phyloP scores from a whole-genome alignment of 2,888 invertebrate species.

The Entomobrya multifasciata region DNA sequence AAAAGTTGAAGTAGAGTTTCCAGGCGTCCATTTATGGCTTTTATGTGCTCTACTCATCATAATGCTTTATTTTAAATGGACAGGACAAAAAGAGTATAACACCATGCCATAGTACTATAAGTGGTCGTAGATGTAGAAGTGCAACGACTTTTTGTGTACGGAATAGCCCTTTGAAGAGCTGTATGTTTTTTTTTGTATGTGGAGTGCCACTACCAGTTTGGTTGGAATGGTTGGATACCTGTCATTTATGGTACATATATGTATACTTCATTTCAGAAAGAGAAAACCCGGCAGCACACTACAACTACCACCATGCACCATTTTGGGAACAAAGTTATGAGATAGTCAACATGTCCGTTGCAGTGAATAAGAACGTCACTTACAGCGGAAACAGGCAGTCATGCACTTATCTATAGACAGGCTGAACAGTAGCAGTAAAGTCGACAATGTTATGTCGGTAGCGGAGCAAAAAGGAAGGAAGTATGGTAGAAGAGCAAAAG shows the following conservation, averaged over 20 bases:
- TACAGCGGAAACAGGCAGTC: constrained; percentile 14
- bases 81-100: too few species aligned
- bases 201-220: background rate
- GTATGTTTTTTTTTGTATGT: too few species aligned
- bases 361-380: constrained; percentile 46
- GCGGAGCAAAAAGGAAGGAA: background rate
- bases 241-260: too few species aligned
- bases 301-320: too few species aligned
- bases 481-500: background rate
- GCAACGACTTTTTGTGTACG: constrained; percentile 18
- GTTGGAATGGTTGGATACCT: constrained; percentile 2
- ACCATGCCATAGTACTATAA: too few species aligned
- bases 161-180: background rate
- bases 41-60: constrained; percentile 19
- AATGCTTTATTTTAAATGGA: constrained; percentile 35
- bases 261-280: background rate
- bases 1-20: constrained; percentile 15
- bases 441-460: background rate
- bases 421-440: background rate
- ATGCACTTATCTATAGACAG: background rate
- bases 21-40: constrained; percentile 24
- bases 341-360: constrained; percentile 37
- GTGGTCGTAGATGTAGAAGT: constrained; percentile 12
- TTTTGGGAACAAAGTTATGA: constrained; percentile 29
- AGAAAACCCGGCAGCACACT: too few species aligned